phyloP scores from a whole-genome alignment of 1,140 invertebrate genomes.

The Lepidotrigona ventralis region DNA sequence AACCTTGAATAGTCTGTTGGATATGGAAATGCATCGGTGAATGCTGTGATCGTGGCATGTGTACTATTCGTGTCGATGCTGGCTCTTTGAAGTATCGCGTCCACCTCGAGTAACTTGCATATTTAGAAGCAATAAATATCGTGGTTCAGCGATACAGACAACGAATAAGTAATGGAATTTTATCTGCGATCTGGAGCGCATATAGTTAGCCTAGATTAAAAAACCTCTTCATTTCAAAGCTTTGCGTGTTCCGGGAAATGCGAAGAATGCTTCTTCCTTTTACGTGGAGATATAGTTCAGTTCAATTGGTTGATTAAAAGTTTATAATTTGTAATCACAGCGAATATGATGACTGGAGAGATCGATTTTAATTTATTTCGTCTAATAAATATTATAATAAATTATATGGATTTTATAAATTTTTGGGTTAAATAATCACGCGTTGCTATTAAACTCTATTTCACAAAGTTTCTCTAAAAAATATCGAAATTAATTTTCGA shows the following conservation, averaged over 20 bases:
- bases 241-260: neutral
- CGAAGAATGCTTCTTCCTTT: neutral
- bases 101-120: too few relatives aligned
- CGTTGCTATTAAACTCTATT: too few relatives aligned
- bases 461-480: too few relatives aligned
- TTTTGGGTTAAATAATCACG: too few relatives aligned
- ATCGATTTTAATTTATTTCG: too few relatives aligned
- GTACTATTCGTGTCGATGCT: neutral
- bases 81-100: conserved; percentile 7
- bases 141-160: too few relatives aligned
- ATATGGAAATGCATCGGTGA: conserved; percentile 16
- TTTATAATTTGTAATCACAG: neutral
- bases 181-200: neutral
- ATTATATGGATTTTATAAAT: too few relatives aligned
- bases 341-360: too few relatives aligned
- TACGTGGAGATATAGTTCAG: neutral
- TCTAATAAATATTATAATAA: too few relatives aligned
- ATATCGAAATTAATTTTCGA: too few relatives aligned
- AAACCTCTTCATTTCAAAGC: neutral
- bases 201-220: neutral
- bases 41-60: conserved; percentile 12
- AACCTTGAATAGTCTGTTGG: conserved; percentile 7
- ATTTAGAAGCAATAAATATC: neutral
- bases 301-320: neutral
- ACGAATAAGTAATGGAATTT: neutral